phyloP scores from a whole-genome alignment of 1,140 invertebrate genomes.

The Chymomyza costata region DNA sequence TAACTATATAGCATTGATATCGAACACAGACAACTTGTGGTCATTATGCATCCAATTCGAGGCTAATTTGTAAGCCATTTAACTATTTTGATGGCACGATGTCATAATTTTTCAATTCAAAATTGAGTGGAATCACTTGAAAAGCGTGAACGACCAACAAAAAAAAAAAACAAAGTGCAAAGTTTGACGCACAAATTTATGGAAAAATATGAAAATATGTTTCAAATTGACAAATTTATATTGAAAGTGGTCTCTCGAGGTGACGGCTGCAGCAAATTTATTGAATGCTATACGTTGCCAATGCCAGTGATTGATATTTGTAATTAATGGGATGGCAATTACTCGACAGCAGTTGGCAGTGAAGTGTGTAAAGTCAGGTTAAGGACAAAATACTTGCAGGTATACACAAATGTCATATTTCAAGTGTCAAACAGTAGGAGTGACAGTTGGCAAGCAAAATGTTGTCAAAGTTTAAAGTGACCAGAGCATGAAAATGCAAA shows the following conservation, averaged over 20 bases:
- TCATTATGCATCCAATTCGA: no score
- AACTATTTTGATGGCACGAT: slow-evolving; percentile 32
- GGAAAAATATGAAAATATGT: slow-evolving; percentile 15
- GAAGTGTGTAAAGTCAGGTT: no score
- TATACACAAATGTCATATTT: slow-evolving; percentile 16
- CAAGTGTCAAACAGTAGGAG: slow-evolving; percentile 19
- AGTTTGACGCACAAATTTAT: no score
- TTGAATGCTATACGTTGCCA: neutral
- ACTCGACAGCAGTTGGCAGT: slow-evolving; percentile 21
- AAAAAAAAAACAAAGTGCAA: no score
- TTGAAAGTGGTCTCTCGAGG: neutral
- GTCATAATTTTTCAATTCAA: slow-evolving; percentile 23
- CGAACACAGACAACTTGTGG: neutral
- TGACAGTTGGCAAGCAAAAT: no score
- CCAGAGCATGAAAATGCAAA: neutral
- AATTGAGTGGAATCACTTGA: slow-evolving; percentile 26
- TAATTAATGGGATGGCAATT: slow-evolving; percentile 26
- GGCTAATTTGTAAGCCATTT: slow-evolving; percentile 20
- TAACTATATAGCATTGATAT: neutral
- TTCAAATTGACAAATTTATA: slow-evolving; percentile 12
- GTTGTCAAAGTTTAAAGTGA: no score
- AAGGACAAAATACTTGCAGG: slow-evolving; percentile 6
- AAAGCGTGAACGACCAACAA: slow-evolving; percentile 20
- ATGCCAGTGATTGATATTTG: slow-evolving; percentile 15
- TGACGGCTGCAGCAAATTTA: no score